Percentiles rank a stretch among this genome's conserved stretches.
Evolutionary conservation across 2,113 vertebrate species (phyloP).

Genomic region (Lipotes vexillifer): DNA sequence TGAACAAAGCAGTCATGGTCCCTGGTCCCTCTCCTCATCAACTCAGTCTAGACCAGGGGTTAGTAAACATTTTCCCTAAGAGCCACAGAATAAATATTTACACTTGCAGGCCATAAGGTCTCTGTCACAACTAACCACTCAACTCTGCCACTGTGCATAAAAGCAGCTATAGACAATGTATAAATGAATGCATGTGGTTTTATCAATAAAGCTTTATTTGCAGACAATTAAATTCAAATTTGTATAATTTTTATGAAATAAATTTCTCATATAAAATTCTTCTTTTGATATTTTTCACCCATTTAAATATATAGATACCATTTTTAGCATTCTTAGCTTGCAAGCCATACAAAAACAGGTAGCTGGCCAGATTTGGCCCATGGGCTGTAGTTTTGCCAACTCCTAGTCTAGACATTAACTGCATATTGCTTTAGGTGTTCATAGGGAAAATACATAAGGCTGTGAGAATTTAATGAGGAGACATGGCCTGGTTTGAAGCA

Average conservation of each 20-base stretch:
- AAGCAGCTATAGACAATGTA: not conserved
- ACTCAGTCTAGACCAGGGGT: not conserved
- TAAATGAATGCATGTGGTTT: not conserved
- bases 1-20: not conserved
- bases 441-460: not conserved
- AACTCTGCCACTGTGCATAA: not conserved
- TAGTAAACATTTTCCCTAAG: not conserved
- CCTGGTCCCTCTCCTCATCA: not conserved
- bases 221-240: not conserved
- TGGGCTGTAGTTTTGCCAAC: not conserved
- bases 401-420: not conserved
- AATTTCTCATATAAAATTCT: not conserved
- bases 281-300: not conserved
- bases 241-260: not conserved
- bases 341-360: slow-evolving; percentile 11
- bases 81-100: not conserved
- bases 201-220: not conserved
- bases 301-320: not conserved
- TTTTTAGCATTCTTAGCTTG: not conserved
- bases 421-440: not conserved
- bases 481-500: not conserved
- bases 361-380: not conserved
- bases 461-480: not conserved
- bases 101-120: not conserved
- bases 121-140: not conserved